Conservation (phyloP, 2,888 invertebrate species). For the Hofmannophila pseudospretella region DNA sequence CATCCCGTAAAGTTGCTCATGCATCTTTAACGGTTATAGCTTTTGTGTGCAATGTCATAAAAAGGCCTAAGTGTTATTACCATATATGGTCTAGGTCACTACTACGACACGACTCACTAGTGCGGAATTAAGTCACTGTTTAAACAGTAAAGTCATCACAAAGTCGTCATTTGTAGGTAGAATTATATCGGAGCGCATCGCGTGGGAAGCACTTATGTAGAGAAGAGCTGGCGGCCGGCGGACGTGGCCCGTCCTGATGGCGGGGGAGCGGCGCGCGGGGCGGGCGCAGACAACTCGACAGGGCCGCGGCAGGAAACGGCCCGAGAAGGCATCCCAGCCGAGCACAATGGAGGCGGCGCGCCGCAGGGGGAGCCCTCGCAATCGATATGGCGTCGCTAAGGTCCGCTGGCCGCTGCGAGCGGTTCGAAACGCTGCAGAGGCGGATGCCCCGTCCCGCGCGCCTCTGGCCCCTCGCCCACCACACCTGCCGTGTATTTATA, state of each 20-base stretch:
- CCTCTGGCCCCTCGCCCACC: slow-evolving; percentile 49
- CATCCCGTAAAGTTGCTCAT: too few species aligned
- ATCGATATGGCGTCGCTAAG: slow-evolving; percentile 79
- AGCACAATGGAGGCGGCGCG: slow-evolving; percentile 73
- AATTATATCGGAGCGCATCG: slow-evolving; percentile 3
- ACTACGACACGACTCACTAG: too few species aligned
- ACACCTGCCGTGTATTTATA: slow-evolving; percentile 77
- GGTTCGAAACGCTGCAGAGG: slow-evolving; percentile 71
- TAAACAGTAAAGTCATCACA: too few species aligned
- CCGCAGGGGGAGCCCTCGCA: slow-evolving; percentile 77
- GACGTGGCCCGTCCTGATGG: slow-evolving; percentile 45
- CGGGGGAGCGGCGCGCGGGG: slow-evolving; percentile 29
- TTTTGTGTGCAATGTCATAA: too few species aligned
- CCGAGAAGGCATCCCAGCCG: slow-evolving; percentile 72
- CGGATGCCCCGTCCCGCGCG: slow-evolving; percentile 67
- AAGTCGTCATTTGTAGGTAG: slow-evolving; percentile 1
- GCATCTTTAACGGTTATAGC: too few species aligned
- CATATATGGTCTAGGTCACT: too few species aligned
- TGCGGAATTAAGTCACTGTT: too few species aligned
- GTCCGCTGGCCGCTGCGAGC: slow-evolving; percentile 76
- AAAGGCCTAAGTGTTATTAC: too few species aligned
- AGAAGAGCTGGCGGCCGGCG: slow-evolving; percentile 16
- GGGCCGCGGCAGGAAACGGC: slow-evolving; percentile 67
- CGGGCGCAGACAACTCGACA: slow-evolving; percentile 49
- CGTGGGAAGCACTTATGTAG: slow-evolving; percentile 32